A percentile compares a stretch with the other conserved stretches of the same genome.
phyloP scores from a whole-genome alignment of 2,797 vertebrate genomes.

The Coluber constrictor region DNA sequence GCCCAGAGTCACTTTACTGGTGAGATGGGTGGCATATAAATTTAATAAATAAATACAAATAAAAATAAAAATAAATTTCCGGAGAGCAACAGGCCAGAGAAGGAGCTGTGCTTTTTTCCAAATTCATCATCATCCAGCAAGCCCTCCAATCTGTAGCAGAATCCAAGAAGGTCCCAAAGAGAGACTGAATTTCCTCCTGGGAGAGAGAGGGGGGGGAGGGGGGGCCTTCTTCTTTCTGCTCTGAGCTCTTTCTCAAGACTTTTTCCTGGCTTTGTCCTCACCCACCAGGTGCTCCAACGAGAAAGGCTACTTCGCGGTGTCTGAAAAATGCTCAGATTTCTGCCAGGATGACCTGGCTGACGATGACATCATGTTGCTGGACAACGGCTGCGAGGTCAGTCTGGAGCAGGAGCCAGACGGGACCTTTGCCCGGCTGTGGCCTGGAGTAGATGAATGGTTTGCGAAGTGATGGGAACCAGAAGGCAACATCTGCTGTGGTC shows the following conservation, averaged over 20 bases:
- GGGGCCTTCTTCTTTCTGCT: not conserved
- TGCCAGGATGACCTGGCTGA: slow-evolving; percentile 97
- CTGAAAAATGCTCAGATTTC: slow-evolving; percentile 96
- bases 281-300: slow-evolving; percentile 91
- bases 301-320: slow-evolving; percentile 95
- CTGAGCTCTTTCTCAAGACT: rapidly evolving
- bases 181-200: not conserved
- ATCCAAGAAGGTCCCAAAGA: not conserved
- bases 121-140: not conserved
- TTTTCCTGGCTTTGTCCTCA: not conserved
- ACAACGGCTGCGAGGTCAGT: slow-evolving; percentile 90
- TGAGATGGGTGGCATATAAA: not conserved
- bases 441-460: not conserved
- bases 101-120: not conserved
- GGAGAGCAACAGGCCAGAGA: not conserved
- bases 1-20: not conserved
- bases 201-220: not conserved
- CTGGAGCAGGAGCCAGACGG: not conserved
- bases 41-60: not conserved
- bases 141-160: not conserved
- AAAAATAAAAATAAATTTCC: not conserved
- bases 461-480: too few species aligned
- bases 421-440: too few species aligned
- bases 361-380: slow-evolving; percentile 96
- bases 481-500: not conserved